These are phyloP conservation scores for Syngnathus rostellatus DNA, from an alignment of 2,797 vertebrate species.

Conservation along the genomic window DNA sequence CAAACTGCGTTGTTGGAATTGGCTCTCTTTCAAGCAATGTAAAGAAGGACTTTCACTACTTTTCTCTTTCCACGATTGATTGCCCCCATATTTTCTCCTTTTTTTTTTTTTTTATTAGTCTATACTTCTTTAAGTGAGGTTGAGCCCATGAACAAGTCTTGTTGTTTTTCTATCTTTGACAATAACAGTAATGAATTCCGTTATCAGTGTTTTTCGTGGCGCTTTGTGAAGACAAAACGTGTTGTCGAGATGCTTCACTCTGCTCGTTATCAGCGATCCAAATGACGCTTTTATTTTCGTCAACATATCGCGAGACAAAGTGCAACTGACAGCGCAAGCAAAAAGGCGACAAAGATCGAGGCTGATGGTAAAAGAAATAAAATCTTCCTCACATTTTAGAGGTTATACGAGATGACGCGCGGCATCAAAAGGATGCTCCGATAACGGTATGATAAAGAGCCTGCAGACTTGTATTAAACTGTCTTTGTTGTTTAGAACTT, in stretches of 20 bases:
- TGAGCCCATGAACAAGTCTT: not conserved
- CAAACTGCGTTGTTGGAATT: not conserved
- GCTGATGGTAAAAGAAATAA: not conserved
- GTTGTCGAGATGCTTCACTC: not conserved
- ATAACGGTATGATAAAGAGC: not conserved
- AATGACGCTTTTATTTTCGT: not conserved
- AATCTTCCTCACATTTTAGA: not conserved
- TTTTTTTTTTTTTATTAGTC: not conserved
- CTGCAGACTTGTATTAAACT: not conserved
- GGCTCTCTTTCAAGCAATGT: too few species aligned
- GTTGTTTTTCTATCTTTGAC: not conserved
- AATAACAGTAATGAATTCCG: not conserved
- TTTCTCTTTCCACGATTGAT: not conserved
- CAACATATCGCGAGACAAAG: not conserved
- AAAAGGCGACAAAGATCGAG: not conserved
- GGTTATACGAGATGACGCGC: not conserved
- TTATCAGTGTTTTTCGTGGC: not conserved
- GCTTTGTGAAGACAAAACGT: not conserved
- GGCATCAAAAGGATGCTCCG: not conserved
- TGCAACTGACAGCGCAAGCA: not conserved
- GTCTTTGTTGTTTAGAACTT: constrained; percentile 1
- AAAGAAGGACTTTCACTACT: not conserved
- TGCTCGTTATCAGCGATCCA: not conserved
- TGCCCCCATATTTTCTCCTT: not conserved
- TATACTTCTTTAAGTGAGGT: not conserved